phyloP scores from a whole-genome alignment of 2,888 invertebrate genomes.

The Desoria tigrina region DNA sequence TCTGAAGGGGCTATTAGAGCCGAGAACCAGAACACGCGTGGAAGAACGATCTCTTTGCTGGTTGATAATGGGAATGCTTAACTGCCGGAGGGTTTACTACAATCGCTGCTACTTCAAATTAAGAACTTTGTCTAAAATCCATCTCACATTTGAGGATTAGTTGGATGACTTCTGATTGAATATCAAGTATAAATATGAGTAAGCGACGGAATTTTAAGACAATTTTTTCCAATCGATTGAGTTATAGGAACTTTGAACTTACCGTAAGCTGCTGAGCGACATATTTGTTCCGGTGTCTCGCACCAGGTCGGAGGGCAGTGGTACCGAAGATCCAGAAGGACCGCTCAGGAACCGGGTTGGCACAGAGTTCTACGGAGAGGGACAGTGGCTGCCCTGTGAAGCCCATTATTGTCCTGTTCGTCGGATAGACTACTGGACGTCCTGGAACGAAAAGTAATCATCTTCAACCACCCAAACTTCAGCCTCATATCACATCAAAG shows the following conservation, averaged over 20 bases:
- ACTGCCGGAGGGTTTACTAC: no score
- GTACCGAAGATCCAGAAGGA: slow-evolving; percentile 64
- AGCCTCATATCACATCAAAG: slow-evolving; percentile 9
- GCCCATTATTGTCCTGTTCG: slow-evolving; percentile 68
- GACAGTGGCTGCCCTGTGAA: slow-evolving; percentile 70
- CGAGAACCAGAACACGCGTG: no score
- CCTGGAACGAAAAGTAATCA: slow-evolving; percentile 60
- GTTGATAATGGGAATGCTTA: no score
- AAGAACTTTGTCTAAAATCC: no score
- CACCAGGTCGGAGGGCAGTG: slow-evolving; percentile 56
- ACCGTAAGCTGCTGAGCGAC: slow-evolving; percentile 63
- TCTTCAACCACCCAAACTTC: slow-evolving; percentile 22
- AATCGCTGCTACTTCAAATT: no score
- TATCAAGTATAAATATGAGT: no score
- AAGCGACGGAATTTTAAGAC: no score
- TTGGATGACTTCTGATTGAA: no score
- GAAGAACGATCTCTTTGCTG: no score
- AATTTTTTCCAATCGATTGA: no score
- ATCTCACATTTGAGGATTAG: no score
- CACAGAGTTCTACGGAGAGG: slow-evolving; percentile 73
- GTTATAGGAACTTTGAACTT: slow-evolving; percentile 54
- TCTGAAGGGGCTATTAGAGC: no score
- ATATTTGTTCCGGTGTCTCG: slow-evolving; percentile 56
- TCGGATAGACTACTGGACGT: slow-evolving; percentile 67
- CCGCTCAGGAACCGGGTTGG: slow-evolving; percentile 69